A percentile compares a stretch with the other conserved stretches of the same genome.
These are phyloP conservation scores for Dichetophora obliterata DNA, from an alignment of 2,888 invertebrate genomes.

Conservation along the genomic window DNA sequence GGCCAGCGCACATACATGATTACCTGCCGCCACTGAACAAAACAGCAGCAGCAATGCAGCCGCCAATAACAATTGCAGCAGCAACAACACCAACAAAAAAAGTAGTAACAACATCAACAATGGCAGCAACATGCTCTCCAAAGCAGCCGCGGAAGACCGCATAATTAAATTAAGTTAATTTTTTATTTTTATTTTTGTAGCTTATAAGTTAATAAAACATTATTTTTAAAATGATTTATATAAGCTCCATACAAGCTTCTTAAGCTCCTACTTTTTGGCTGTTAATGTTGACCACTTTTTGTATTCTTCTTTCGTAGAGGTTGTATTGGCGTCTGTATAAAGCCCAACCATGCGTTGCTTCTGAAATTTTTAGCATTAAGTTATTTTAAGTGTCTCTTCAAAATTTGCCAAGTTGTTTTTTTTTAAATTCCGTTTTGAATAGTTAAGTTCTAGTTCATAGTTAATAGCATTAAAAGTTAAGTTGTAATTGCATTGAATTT, in stretches of 20 bases:
- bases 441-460: neutral
- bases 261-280: neutral
- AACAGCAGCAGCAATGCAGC: neutral
- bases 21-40: neutral
- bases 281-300: neutral
- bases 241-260: neutral
- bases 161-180: neutral
- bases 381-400: neutral
- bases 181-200: neutral
- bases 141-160: neutral
- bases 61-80: neutral
- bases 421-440: neutral
- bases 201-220: neutral
- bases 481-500: neutral
- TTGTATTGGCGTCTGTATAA: neutral
- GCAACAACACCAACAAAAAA: constrained; percentile 25
- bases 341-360: constrained; percentile 8
- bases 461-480: neutral
- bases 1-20: constrained; percentile 65
- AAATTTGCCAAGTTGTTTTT: neutral
- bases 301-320: no score
- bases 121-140: constrained; percentile 19
- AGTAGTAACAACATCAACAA: constrained; percentile 29
- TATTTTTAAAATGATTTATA: neutral
- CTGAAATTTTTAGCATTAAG: neutral